phyloP scores from a whole-genome alignment of 1,140 invertebrate genomes.

The Calycopis cecrops region DNA sequence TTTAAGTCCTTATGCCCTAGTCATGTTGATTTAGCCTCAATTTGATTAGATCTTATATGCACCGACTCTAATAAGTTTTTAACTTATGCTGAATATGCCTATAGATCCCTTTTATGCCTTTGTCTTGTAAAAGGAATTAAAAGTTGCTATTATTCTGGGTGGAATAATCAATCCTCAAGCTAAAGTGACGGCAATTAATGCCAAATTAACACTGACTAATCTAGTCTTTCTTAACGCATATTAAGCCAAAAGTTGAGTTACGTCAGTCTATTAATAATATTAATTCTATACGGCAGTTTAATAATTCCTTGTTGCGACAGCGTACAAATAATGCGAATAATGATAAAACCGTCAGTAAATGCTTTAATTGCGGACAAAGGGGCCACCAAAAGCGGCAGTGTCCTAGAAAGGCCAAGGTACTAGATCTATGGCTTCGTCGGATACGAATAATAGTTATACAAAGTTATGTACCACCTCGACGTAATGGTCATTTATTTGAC shows the following conservation, averaged over 20 bases:
- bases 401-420: not conserved
- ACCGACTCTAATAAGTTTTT: constrained; percentile 18
- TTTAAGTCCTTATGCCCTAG: constrained; percentile 22
- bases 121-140: constrained; percentile 24
- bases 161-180: constrained; percentile 25
- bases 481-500: constrained; percentile 22
- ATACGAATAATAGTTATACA: not conserved
- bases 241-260: not conserved
- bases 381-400: not conserved
- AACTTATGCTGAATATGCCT: constrained; percentile 27
- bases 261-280: too few species aligned
- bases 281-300: not conserved
- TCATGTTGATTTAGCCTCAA: constrained; percentile 17
- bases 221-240: constrained; percentile 1
- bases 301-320: not conserved
- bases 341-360: not conserved
- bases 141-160: constrained; percentile 16
- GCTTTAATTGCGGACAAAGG: not conserved
- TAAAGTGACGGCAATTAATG: constrained; percentile 26
- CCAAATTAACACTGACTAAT: too few species aligned
- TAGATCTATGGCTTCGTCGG: not conserved
- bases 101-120: constrained; percentile 21
- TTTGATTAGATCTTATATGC: constrained; percentile 22
- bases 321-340: not conserved
- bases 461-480: constrained; percentile 26